A percentile compares a stretch with the other conserved stretches of the same genome.
These are phyloP conservation scores for Xiphophorus couchianus DNA, from an alignment of 2,113 vertebrate genomes.

Conservation along the genomic window DNA sequence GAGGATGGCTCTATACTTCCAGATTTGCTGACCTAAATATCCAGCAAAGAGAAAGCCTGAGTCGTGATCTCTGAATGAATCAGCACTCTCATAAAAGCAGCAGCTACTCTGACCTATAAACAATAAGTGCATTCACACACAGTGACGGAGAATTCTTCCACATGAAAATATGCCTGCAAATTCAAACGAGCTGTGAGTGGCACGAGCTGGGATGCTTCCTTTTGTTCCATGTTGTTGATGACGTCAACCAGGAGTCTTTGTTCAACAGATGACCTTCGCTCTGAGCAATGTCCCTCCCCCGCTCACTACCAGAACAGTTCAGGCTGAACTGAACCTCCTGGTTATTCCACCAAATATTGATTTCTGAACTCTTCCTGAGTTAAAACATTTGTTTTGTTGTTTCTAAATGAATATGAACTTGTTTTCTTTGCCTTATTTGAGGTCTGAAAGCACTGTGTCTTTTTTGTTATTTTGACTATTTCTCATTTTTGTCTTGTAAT, in stretches of 20 bases:
- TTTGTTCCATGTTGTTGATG: constrained; percentile 35
- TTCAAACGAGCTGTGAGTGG: constrained; percentile 29
- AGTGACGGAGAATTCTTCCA: constrained; percentile 27
- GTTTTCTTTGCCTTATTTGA: no score
- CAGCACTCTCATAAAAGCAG: constrained; percentile 39
- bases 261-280: constrained; percentile 55
- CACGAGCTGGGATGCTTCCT: constrained; percentile 44
- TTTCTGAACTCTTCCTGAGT: no score
- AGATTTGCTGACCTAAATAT: constrained; percentile 48
- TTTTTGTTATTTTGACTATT: no score
- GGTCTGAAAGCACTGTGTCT: no score
- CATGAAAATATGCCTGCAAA: constrained; percentile 12
- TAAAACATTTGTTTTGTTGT: no score
- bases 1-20: constrained; percentile 14
- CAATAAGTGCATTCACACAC: constrained; percentile 34
- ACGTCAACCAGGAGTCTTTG: constrained; percentile 43
- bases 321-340: background rate
- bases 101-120: constrained; percentile 19
- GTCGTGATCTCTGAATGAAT: constrained; percentile 45
- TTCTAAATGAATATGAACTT: no score
- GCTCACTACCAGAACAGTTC: no score
- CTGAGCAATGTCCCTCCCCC: constrained; percentile 16
- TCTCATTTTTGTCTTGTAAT: no score
- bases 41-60: constrained; percentile 3
- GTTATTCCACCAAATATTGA: no score